phyloP scores from a whole-genome alignment of 2,113 vertebrate species.

The Sander lucioperca region DNA sequence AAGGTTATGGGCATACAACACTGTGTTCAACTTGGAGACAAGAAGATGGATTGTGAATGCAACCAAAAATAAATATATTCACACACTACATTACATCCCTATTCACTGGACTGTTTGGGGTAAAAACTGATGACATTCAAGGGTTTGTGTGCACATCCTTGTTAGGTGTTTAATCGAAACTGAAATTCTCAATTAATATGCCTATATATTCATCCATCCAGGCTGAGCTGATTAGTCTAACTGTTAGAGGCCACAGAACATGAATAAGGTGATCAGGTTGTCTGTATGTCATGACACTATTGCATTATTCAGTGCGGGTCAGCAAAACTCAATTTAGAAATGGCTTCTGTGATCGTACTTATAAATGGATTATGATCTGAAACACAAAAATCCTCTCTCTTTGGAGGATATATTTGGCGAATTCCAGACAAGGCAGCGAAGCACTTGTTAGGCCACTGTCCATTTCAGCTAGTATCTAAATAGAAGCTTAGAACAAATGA shows the following conservation, averaged over 20 bases:
- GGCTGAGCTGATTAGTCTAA: conserved; percentile 42
- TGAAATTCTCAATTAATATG: not conserved
- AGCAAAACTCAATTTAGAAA: conserved; percentile 43
- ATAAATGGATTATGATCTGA: conserved; percentile 20
- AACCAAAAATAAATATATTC: conserved; percentile 52
- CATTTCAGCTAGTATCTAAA: conserved; percentile 9
- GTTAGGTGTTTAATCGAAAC: not conserved
- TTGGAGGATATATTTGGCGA: not conserved
- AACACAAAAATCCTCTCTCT: conserved; percentile 10
- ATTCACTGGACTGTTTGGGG: not conserved
- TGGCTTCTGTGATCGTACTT: conserved; percentile 28
- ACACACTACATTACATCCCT: not conserved
- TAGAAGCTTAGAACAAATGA: conserved; percentile 19
- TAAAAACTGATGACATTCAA: not conserved
- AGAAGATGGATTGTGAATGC: conserved; percentile 48
- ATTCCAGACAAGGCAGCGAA: conserved; percentile 18
- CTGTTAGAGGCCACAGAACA: conserved; percentile 33
- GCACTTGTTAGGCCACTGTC: conserved; percentile 21
- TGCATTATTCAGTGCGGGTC: conserved; percentile 12
- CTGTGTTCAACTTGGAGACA: conserved; percentile 26
- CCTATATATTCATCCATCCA: conserved; percentile 31
- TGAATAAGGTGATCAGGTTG: conserved; percentile 35
- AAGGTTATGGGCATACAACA: conserved; percentile 38
- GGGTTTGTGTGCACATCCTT: not conserved
- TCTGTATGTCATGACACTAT: conserved; percentile 21